Base-by-base conservation (phyloP, 1,140 invertebrate species). In the Sitobion miscanthi region DNA sequence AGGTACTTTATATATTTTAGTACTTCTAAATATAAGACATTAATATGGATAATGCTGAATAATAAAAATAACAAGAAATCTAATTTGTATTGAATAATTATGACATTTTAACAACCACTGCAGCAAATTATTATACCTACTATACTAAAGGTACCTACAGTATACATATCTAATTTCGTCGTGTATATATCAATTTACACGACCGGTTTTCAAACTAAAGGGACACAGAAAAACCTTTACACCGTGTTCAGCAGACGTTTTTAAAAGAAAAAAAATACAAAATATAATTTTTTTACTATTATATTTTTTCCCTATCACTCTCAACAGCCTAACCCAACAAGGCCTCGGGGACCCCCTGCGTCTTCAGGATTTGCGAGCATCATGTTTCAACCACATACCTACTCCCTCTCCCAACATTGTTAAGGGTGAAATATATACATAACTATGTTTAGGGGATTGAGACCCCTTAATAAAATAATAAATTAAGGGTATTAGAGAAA, bases 281-380 rank as follows among this genome's bases (percentile, higher is more conserved):
- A 86, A 93, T 83, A 93, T 93, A 85, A 49, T 92, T 92, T 93
- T 91, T 93, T 93, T 93, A 86, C 57, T 93, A 93, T 49, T 91
- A 38, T 91, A 47, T 93, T 52, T 85, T 92, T 86, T 86, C 49
- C n/a, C 82, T n/a, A 52, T 92, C 77, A 92, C 45, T 54, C 91
- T 92, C 91, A 45, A 77, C 62, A 77, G 20, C 62, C 62, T 57
- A 91, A 91, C 90, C 69, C 38, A 86, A 93, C 91, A 93, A 93
- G 91, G 49, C 91, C 91, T 86, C 82, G 49, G 91, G 82, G 91
- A 93, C 91, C 91, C 85, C 91, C 82, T 86, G 91, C 52, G 91
- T 93, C 82, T 93, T 85, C 38, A 23, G 25, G 38, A 52, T 93
- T 25, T 42, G 82, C 20, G 11, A 17, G 91, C 77, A 85, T 93